These are phyloP conservation scores for Asbolus verrucosus DNA, from an alignment of 1,140 invertebrate genomes.

Conservation along the genomic window DNA sequence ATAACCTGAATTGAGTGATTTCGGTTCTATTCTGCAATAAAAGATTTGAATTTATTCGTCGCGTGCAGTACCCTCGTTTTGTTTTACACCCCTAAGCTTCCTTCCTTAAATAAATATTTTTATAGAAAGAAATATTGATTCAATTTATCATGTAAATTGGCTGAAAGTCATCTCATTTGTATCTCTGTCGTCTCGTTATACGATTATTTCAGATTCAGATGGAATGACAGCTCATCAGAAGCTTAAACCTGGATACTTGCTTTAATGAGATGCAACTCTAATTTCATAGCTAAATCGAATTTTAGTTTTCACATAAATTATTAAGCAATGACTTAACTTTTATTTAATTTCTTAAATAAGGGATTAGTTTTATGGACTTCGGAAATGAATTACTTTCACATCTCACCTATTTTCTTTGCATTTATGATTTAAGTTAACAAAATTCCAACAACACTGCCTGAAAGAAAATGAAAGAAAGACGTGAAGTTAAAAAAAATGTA, in stretches of 20 bases:
- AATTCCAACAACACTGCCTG: too few species aligned
- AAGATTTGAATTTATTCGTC: slow-evolving; percentile 13
- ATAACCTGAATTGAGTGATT: not conserved
- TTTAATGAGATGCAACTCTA: slow-evolving; percentile 58
- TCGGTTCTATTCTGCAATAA: not conserved
- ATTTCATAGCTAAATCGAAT: slow-evolving; percentile 58
- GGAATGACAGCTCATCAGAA: slow-evolving; percentile 59
- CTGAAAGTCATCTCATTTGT: slow-evolving; percentile 64
- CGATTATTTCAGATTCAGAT: slow-evolving; percentile 61
- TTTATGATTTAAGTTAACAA: too few species aligned
- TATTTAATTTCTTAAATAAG: too few species aligned
- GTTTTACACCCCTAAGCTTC: slow-evolving; percentile 48
- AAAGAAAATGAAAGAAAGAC: too few species aligned
- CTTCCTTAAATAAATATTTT: slow-evolving; percentile 64
- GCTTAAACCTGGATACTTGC: slow-evolving; percentile 53
- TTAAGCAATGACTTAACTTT: not conserved
- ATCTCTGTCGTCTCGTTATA: slow-evolving; percentile 64
- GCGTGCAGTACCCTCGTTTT: slow-evolving; percentile 31
- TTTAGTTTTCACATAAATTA: not conserved
- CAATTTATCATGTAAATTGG: slow-evolving; percentile 65
- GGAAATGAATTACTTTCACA: too few species aligned
- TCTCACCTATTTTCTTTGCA: too few species aligned
- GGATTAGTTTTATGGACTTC: too few species aligned
- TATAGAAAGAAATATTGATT: slow-evolving; percentile 65
- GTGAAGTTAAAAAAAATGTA: too few species aligned